phyloP scores from a whole-genome alignment of 2,797 vertebrate genomes.

The Sphenopsis melanotis region DNA sequence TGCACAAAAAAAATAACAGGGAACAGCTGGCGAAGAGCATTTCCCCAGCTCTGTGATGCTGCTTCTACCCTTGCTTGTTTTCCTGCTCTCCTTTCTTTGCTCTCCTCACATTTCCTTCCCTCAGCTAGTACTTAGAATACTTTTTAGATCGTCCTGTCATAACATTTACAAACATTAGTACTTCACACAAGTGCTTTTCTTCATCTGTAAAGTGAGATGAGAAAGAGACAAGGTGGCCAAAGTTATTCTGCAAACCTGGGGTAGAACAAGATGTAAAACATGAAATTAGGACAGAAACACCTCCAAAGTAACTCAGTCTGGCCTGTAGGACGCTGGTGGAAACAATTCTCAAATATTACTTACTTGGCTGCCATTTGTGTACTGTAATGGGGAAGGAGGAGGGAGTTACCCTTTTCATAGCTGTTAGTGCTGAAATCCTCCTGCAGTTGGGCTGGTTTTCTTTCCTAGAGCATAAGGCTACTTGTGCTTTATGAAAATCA shows the following conservation, averaged over 20 bases:
- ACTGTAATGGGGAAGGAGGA: not conserved
- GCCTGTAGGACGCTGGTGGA: not conserved
- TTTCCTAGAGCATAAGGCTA: not conserved
- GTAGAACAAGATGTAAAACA: not conserved
- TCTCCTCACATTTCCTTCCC: not conserved
- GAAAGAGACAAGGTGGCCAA: not conserved
- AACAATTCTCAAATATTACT: not conserved
- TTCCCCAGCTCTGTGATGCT: not conserved
- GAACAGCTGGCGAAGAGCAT: not conserved
- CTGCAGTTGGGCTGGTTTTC: not conserved
- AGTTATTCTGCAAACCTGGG: not conserved
- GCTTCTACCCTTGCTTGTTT: not conserved
- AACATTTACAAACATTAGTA: conserved; percentile 23
- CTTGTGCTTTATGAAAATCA: not conserved
- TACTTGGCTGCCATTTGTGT: not conserved
- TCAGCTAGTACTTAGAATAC: not conserved
- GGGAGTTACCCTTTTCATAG: not conserved
- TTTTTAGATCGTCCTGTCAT: conserved; percentile 3
- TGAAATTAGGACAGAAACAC: not conserved
- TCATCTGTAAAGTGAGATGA: not conserved
- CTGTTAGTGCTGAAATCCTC: not conserved
- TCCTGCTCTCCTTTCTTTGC: not conserved
- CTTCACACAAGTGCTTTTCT: not conserved
- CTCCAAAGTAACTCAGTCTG: accelerated
- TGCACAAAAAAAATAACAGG: not conserved